Evolutionary conservation across 2,797 vertebrate species (phyloP).

Genomic region (Phoebastria nigripes): DNA sequence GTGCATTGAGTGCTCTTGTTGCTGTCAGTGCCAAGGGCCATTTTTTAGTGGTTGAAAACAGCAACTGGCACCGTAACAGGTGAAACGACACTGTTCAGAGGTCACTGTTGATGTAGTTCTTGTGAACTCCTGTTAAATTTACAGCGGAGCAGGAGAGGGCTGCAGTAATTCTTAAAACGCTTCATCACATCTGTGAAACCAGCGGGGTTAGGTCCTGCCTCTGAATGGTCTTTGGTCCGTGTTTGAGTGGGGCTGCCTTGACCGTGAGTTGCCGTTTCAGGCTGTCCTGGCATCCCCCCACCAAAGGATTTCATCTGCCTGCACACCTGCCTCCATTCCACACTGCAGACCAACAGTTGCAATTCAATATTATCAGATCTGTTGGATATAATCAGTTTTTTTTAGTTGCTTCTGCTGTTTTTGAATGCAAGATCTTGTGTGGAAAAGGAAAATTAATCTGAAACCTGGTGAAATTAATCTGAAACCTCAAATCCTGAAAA

Average conservation of each 20-base stretch:
- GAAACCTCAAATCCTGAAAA: neutral
- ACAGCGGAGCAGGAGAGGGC: neutral
- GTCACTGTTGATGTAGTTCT: neutral
- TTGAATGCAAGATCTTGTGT: neutral
- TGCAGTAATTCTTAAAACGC: neutral
- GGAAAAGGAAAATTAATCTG: neutral
- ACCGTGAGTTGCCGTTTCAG: rapidly evolving
- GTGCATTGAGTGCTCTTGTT: neutral
- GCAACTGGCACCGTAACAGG: neutral
- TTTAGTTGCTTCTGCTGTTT: neutral
- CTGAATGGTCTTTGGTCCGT: rapidly evolving
- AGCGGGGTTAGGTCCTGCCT: neutral
- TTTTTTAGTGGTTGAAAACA: neutral
- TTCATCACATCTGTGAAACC: neutral
- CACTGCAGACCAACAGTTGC: neutral
- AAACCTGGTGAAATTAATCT: neutral
- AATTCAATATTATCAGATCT: rapidly evolving
- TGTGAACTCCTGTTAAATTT: neutral
- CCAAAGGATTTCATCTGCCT: neutral
- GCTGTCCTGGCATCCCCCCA: neutral
- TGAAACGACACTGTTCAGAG: neutral
- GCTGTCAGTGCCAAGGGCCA: neutral
- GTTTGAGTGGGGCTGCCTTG: neutral
- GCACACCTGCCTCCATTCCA: rapidly evolving
- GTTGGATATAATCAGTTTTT: rapidly evolving